Percentiles rank a stretch among this genome's conserved stretches.
Evolutionary conservation across 2,797 vertebrate species (phyloP).

Genomic region (Sciaenops ocellatus): DNA sequence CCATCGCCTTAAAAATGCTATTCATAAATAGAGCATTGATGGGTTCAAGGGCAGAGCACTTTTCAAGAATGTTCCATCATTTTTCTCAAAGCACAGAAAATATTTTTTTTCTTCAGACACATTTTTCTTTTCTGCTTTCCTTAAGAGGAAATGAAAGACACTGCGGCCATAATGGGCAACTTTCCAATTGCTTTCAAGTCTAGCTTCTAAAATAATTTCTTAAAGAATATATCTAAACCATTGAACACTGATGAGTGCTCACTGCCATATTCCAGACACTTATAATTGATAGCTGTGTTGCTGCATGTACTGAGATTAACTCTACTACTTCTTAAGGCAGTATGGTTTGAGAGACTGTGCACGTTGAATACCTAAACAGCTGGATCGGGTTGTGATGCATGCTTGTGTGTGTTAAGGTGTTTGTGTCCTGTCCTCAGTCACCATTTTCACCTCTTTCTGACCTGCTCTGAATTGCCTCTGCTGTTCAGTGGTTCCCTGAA

Average conservation of each 20-base stretch:
- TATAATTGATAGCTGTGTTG: constrained; percentile 4
- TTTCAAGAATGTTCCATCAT: constrained; percentile 55
- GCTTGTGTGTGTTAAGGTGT: constrained; percentile 11
- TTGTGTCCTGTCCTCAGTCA: constrained; percentile 23
- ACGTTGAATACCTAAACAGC: not conserved
- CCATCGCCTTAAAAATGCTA: constrained; percentile 36
- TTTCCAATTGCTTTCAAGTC: constrained; percentile 52
- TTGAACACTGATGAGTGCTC: constrained; percentile 16
- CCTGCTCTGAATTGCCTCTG: constrained; percentile 50
- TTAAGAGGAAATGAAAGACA: constrained; percentile 56
- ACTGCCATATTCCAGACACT: constrained; percentile 7
- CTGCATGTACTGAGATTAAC: constrained; percentile 15
- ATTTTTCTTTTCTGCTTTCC: constrained; percentile 41
- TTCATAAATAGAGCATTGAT: constrained; percentile 53
- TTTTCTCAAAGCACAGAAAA: constrained; percentile 45
- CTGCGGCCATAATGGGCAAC: constrained; percentile 35
- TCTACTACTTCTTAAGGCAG: not conserved
- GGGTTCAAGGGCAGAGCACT: constrained; percentile 65
- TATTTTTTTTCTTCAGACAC: constrained; percentile 39
- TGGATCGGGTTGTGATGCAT: not conserved
- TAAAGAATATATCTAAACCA: constrained; percentile 41
- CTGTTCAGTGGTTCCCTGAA: constrained; percentile 43
- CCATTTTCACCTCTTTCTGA: constrained; percentile 55
- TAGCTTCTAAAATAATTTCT: constrained; percentile 45
- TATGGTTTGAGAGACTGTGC: not conserved